Conservation (phyloP, 2,113 vertebrate genomes). For the Tringa solitaria region DNA sequence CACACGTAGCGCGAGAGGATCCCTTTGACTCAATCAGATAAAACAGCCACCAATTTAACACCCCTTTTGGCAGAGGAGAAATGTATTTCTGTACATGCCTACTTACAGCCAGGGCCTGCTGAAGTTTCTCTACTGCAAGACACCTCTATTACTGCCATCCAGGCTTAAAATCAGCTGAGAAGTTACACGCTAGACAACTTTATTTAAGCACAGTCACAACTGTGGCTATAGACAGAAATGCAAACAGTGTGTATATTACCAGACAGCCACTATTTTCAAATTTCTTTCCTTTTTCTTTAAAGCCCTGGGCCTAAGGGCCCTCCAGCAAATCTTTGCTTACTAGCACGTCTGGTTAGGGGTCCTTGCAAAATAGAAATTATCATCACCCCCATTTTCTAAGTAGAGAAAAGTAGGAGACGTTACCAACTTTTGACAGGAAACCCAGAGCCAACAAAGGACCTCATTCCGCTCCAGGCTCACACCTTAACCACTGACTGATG, state of each 20-base stretch:
- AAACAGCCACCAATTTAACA: slow-evolving; percentile 12
- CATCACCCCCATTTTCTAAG: neutral
- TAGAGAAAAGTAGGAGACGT: neutral
- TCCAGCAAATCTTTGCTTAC: neutral
- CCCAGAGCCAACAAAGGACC: neutral
- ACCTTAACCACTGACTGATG: neutral
- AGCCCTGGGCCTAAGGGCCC: neutral
- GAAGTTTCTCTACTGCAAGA: slow-evolving; percentile 12
- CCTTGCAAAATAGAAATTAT: neutral
- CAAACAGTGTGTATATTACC: neutral
- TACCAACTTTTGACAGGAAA: neutral
- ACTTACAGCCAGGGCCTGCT: neutral
- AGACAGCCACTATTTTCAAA: neutral
- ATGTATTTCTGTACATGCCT: neutral
- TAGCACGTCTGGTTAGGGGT: neutral
- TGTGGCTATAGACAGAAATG: neutral
- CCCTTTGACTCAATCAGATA: neutral
- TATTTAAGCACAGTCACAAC: neutral
- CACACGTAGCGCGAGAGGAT: neutral
- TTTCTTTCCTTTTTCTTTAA: neutral
- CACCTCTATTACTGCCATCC: neutral
- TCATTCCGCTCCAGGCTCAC: neutral
- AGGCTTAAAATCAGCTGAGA: slow-evolving; percentile 19
- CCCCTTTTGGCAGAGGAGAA: neutral
- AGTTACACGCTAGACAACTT: neutral